Evolutionary conservation across 2,888 invertebrate genomes (phyloP), one percentile per base, ranked within the genome.

Genomic region (Volucella inanis): DNA sequence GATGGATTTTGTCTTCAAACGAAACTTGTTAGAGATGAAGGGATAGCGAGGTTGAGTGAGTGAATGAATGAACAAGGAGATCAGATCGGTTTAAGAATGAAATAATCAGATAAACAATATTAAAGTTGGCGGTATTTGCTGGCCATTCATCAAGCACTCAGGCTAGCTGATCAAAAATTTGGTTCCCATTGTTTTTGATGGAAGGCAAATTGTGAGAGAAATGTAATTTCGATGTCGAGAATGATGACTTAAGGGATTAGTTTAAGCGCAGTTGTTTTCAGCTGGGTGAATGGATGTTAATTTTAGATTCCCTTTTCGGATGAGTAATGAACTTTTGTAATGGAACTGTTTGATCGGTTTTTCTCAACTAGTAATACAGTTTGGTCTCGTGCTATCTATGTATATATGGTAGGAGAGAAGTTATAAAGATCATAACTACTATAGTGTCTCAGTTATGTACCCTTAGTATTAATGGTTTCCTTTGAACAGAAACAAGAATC

Each of bases 101-200:
- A 78, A 74, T 78, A 72, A 55, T 67, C 67, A 72, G 82, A 82
- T 82, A 77, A 77, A 82, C 67, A 71, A 72, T 67, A 74, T 83
- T 77, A 62, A 67, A 72, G 59, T 72, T 82, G 55, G 61, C 43
- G 38, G 65, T 55, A 55, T 45, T 67, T 50, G 31, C 14, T 39
- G 57, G 52, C 10, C 64, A 39, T 50, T 50, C 8, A 11, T 64
- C 18, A 62, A 2, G 41, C 61, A 43, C n/a, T 61, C 8, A 18
- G 47, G n/a, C 65, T 41, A 43, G 41, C 55, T 49, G 57, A 57
- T 49, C 45, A n/a, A 12, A 43, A 31, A 22, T 43, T 41, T 12
- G 10, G 18, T 31, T 45, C 41, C n/a, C 38, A 18, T 18, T 54
- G 14, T 52, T 15, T 6, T 52, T n/a, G 59, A 45, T 59, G 64